Evolutionary conservation across 2,113 vertebrate species (phyloP).

Genomic region (Neolamprologus sp.): DNA sequence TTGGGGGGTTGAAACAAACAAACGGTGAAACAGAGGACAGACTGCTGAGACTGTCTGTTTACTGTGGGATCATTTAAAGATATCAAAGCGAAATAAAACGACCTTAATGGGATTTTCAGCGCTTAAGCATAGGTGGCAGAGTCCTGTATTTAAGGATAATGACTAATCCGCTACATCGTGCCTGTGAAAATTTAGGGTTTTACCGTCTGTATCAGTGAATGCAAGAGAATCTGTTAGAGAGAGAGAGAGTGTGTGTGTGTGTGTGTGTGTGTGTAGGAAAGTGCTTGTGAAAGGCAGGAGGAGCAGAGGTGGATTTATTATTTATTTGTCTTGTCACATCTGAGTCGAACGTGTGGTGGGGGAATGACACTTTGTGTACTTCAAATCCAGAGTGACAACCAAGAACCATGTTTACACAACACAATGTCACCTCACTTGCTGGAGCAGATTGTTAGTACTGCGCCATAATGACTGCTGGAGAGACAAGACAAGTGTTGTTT

Average conservation of each 20-base stretch:
- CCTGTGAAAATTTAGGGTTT: slow-evolving; percentile 49
- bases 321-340: not conserved
- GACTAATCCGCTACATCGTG: slow-evolving; percentile 56
- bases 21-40: not conserved
- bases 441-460: slow-evolving; percentile 15
- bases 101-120: slow-evolving; percentile 46
- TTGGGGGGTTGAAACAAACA: not conserved
- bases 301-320: not conserved
- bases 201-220: slow-evolving; percentile 31
- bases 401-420: slow-evolving; percentile 31
- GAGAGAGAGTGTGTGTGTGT: not conserved
- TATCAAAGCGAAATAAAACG: slow-evolving; percentile 59
- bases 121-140: slow-evolving; percentile 52
- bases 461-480: slow-evolving; percentile 31
- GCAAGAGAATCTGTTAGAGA: not conserved
- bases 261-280: not conserved
- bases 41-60: not conserved
- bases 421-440: slow-evolving; percentile 16
- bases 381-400: slow-evolving; percentile 19
- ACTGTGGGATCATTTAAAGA: slow-evolving; percentile 45
- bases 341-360: not conserved
- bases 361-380: not conserved
- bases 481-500: slow-evolving; percentile 23
- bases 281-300: not conserved
- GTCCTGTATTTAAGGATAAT: slow-evolving; percentile 71